Conservation (phyloP, 2,797 vertebrate genomes). For the Anas flavirostris region DNA sequence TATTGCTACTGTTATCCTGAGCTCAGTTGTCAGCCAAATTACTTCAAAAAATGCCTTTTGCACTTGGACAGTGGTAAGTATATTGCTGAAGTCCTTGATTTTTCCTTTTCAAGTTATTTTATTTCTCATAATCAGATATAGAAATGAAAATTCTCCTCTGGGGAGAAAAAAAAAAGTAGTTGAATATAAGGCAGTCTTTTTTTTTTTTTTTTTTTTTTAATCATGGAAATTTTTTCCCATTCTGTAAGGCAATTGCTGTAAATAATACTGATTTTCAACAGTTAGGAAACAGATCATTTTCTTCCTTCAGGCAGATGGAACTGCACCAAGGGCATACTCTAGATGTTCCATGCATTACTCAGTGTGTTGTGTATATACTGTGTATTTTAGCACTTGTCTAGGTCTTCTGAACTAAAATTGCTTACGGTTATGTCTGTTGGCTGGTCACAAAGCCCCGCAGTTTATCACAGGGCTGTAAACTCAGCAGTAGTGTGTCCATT, state of each 20-base stretch:
- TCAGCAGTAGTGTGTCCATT: neutral
- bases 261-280: neutral
- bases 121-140: neutral
- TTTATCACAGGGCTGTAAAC: neutral
- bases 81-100: neutral
- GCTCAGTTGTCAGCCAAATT: neutral
- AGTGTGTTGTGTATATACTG: neutral
- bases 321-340: neutral
- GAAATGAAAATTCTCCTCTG: neutral
- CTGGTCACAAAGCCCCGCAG: neutral
- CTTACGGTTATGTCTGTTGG: neutral
- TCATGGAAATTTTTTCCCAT: neutral
- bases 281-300: neutral
- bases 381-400: neutral
- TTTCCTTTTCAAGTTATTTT: neutral
- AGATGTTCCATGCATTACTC: neutral
- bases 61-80: neutral
- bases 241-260: neutral
- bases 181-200: neutral
- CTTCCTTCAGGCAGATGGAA: neutral
- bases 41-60: neutral
- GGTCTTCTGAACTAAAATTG: neutral
- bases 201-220: too few species aligned
- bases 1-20: neutral
- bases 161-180: neutral